Conservation (phyloP, 1,140 invertebrate genomes). For the Ooceraea biroi region DNA sequence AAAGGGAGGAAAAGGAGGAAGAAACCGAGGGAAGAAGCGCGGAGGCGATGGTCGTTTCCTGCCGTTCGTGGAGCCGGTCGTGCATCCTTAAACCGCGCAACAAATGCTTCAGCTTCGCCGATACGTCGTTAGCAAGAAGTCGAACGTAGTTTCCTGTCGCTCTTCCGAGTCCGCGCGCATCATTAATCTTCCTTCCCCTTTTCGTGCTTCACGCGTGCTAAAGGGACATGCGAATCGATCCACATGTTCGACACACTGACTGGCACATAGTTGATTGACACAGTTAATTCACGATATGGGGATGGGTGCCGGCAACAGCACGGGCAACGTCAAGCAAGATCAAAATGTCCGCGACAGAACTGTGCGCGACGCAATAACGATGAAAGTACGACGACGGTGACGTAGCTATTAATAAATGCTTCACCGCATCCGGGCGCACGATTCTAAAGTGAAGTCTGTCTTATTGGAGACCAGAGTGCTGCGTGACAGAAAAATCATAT, state of each 20-base stretch:
- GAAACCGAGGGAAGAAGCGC: neutral
- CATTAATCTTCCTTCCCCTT: constrained; percentile 58
- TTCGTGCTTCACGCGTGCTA: constrained; percentile 52
- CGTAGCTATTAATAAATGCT: neutral
- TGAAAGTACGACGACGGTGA: neutral
- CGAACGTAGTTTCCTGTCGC: constrained; percentile 59
- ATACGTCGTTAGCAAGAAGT: constrained; percentile 58
- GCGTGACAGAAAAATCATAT: constrained; percentile 13
- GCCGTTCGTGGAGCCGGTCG: neutral
- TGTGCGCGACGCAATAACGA: neutral
- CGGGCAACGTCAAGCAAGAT: neutral
- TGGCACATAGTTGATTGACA: constrained; percentile 49
- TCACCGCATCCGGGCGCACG: neutral
- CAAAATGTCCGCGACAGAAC: neutral
- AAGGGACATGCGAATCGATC: constrained; percentile 56
- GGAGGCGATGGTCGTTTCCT: neutral
- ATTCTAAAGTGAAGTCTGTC: constrained; percentile 6
- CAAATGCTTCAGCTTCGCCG: constrained; percentile 45
- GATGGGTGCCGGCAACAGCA: neutral
- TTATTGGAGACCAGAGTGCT: neutral
- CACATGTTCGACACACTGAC: constrained; percentile 45
- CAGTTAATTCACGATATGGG: constrained; percentile 51
- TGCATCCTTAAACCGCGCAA: constrained; percentile 15
- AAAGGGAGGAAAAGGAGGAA: too few relatives aligned
- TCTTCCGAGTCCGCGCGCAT: constrained; percentile 33